These are phyloP conservation scores for Fratercula arctica DNA, from an alignment of 2,797 vertebrate genomes.

Conservation along the genomic window DNA sequence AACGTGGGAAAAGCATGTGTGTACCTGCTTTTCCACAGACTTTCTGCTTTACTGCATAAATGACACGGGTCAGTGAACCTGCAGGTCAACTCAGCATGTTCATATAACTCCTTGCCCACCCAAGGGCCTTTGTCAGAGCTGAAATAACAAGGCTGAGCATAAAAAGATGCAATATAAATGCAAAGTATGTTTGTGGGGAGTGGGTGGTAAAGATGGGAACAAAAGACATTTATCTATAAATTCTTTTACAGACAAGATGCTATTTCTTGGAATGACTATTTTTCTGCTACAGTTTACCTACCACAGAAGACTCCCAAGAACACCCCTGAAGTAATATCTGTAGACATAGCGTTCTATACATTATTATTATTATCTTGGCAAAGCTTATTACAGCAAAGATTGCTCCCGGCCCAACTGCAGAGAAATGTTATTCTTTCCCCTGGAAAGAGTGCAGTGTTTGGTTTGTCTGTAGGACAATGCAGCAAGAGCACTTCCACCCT, in stretches of 20 bases:
- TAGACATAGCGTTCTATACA: background rate
- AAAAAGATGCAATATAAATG: background rate
- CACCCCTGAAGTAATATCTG: background rate
- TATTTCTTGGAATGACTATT: background rate
- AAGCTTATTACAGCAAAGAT: background rate
- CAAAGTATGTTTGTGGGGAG: background rate
- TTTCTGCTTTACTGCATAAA: background rate
- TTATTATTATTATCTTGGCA: background rate
- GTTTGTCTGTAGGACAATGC: background rate
- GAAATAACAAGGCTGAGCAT: background rate
- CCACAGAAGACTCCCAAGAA: conserved; percentile 1
- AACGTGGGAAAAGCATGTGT: background rate
- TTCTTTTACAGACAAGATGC: background rate
- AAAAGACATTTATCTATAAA: background rate
- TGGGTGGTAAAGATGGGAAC: background rate
- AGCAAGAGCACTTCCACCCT: background rate
- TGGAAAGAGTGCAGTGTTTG: background rate
- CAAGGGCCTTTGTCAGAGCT: background rate
- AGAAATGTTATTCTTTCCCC: background rate
- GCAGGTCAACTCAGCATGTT: background rate
- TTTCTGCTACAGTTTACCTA: background rate
- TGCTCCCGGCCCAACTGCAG: background rate
- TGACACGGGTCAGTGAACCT: background rate
- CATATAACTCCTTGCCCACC: background rate
- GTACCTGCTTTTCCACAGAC: background rate